These are phyloP conservation scores for Cepaea nemoralis DNA, from an alignment of 1,140 invertebrate genomes.

Conservation along the genomic window DNA sequence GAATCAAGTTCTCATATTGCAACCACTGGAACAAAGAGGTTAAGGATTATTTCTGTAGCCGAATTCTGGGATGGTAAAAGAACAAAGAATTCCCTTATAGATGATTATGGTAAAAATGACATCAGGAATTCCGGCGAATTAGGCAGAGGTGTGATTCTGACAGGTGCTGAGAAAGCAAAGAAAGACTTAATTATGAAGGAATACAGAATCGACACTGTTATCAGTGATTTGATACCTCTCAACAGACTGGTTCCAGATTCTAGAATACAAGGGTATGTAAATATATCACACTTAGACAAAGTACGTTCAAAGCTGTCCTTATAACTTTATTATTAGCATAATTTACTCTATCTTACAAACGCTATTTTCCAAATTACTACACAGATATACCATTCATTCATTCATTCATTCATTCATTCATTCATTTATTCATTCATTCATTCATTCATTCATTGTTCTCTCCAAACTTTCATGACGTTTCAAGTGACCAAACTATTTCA, in stretches of 20 bases:
- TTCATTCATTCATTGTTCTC: too few species aligned
- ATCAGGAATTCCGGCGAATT: conserved; percentile 48
- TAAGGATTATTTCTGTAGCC: conserved; percentile 42
- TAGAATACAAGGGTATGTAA: conserved; percentile 51
- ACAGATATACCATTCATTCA: too few species aligned
- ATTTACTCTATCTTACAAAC: too few species aligned
- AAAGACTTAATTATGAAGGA: conserved; percentile 34
- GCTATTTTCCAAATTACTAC: too few species aligned
- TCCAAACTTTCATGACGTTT: too few species aligned
- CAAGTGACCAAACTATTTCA: too few species aligned
- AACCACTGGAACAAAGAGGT: background rate
- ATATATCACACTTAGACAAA: too few species aligned
- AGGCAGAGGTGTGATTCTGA: conserved; percentile 55
- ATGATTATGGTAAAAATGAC: conserved; percentile 54
- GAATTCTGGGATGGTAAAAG: conserved; percentile 44
- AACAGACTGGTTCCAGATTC: conserved; percentile 60
- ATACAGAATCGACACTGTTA: conserved; percentile 54
- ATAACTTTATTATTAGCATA: too few species aligned
- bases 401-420: too few species aligned
- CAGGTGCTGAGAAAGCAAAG: conserved; percentile 44
- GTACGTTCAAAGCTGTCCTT: too few species aligned
- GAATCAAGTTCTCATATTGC: too few species aligned
- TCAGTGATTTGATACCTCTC: conserved; percentile 57
- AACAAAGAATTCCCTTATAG: conserved; percentile 53
- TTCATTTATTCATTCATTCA: too few species aligned